Conservation (phyloP, 2,113 vertebrate species). For the Atrichornis clamosus region DNA sequence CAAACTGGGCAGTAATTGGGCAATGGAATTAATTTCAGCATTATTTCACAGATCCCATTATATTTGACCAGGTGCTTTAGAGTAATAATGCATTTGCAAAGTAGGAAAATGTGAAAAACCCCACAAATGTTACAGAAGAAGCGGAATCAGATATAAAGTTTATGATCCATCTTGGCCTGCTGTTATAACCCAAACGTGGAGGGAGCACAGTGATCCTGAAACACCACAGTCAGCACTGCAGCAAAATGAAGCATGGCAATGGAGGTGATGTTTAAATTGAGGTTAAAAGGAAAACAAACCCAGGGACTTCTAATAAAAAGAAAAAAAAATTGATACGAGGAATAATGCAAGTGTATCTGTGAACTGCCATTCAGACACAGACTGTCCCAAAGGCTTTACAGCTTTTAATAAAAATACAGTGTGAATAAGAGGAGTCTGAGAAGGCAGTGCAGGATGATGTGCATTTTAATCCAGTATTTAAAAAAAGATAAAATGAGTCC, state of each 20-base stretch:
- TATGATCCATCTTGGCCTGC: not conserved
- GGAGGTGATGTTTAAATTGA: not conserved
- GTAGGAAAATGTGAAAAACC: not conserved
- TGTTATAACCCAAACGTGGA: not conserved
- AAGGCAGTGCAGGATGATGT: not conserved
- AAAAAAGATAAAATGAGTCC: accelerated
- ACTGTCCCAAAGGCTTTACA: not conserved
- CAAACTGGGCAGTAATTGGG: not conserved
- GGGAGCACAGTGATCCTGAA: not conserved
- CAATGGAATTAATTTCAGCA: not conserved
- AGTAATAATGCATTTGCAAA: not conserved
- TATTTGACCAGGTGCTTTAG: not conserved
- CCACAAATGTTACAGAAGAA: not conserved
- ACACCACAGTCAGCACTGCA: not conserved
- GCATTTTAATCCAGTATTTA: not conserved
- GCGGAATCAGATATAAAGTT: not conserved
- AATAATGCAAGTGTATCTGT: not conserved
- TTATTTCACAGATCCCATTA: not conserved
- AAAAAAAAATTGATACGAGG: not conserved
- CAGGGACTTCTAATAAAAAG: not conserved
- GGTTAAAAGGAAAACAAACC: not conserved
- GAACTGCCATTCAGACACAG: not conserved
- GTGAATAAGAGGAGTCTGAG: not conserved
- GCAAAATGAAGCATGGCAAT: not conserved
- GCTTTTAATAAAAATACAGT: not conserved